A percentile compares a stretch with the other conserved stretches of the same genome.
phyloP scores from a whole-genome alignment of 2,797 vertebrate species.

The Pseudotriccus pelzelni region DNA sequence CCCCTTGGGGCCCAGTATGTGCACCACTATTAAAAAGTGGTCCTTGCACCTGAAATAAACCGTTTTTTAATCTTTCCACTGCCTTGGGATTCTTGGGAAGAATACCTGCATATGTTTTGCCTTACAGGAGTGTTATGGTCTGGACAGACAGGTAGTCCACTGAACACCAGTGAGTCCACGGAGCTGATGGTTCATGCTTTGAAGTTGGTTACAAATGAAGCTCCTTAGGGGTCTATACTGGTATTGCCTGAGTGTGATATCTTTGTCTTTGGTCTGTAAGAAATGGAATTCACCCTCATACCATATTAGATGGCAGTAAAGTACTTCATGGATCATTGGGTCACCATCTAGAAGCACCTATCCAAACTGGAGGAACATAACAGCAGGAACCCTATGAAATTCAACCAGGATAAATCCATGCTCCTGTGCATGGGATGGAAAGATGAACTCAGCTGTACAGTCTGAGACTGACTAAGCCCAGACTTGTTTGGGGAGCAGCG shows the following conservation, averaged over 20 bases:
- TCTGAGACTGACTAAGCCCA: neutral
- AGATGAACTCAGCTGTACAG: neutral
- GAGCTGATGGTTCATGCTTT: accelerated
- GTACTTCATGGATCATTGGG: neutral
- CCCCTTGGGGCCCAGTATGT: too few species aligned
- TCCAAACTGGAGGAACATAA: neutral
- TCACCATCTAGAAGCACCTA: neutral
- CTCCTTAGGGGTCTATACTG: neutral
- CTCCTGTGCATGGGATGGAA: neutral
- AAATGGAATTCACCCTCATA: neutral
- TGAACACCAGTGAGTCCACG: neutral
- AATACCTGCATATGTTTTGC: too few species aligned
- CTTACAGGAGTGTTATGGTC: neutral
- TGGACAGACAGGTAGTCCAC: neutral
- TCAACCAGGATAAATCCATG: neutral
- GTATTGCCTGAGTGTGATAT: neutral
- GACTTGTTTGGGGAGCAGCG: neutral
- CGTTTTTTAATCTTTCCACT: too few species aligned
- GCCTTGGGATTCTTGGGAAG: too few species aligned
- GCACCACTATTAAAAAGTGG: too few species aligned
- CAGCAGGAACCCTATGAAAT: neutral
- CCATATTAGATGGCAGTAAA: neutral
- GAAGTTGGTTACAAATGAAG: accelerated
- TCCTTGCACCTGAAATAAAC: too few species aligned
- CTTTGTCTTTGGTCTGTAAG: neutral